Conservation (phyloP, 2,113 vertebrate species). For the Cnemophilus loriae region DNA sequence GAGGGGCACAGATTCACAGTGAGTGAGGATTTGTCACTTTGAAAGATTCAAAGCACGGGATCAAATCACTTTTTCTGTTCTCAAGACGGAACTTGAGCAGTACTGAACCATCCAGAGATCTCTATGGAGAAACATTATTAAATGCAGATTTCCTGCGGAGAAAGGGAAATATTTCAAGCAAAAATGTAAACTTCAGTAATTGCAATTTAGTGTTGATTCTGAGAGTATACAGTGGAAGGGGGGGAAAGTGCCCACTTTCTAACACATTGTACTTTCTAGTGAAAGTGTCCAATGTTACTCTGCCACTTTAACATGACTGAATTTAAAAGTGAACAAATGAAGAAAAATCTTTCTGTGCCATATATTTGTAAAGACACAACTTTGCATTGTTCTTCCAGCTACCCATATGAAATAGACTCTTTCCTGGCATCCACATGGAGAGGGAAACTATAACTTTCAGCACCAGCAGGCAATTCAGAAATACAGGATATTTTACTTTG, state of each 20-base stretch:
- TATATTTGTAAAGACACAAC: background rate
- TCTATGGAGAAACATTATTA: background rate
- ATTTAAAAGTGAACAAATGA: background rate
- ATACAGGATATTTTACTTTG: slow-evolving; percentile 32
- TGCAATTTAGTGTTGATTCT: background rate
- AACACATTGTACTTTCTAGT: background rate
- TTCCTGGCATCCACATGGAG: background rate
- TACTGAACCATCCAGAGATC: background rate
- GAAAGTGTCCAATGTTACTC: background rate
- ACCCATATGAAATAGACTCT: slow-evolving; percentile 11
- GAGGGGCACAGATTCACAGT: background rate
- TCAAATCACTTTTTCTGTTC: background rate
- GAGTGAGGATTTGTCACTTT: background rate
- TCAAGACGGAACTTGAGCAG: background rate
- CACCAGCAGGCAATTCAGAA: slow-evolving; percentile 57
- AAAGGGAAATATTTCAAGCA: background rate
- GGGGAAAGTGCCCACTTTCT: background rate
- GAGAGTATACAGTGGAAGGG: background rate
- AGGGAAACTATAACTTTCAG: slow-evolving; percentile 24
- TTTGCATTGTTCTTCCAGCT: slow-evolving; percentile 17
- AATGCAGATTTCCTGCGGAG: background rate
- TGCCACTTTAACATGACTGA: background rate
- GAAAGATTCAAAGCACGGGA: background rate
- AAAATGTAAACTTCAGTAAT: background rate
- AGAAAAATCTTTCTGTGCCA: background rate